A percentile compares a stretch with the other conserved stretches of the same genome.
phyloP scores from a whole-genome alignment of 2,797 vertebrate species.

The Schizothorax lantsangensis region DNA sequence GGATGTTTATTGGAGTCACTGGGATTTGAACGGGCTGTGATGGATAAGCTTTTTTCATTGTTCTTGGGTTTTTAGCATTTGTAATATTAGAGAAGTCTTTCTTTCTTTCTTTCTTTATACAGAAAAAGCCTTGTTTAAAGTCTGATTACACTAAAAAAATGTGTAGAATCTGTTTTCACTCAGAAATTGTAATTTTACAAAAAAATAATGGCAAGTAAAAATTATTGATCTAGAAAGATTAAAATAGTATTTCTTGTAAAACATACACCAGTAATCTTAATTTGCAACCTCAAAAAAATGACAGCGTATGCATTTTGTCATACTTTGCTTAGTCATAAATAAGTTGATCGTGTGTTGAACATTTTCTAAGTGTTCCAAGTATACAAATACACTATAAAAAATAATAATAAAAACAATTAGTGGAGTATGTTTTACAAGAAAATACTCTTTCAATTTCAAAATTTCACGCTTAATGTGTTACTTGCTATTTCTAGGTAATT shows the following conservation, averaged over 20 bases:
- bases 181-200: background rate
- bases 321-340: background rate
- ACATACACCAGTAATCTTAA: no score
- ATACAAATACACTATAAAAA: background rate
- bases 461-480: background rate
- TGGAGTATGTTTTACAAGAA: background rate
- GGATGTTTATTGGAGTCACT: constrained; percentile 46
- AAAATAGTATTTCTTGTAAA: no score
- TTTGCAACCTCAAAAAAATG: no score
- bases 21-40: constrained; percentile 24
- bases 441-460: background rate
- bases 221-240: no score
- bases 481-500: background rate
- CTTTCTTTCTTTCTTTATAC: constrained; percentile 6
- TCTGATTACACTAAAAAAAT: background rate
- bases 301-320: background rate
- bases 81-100: background rate
- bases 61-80: background rate
- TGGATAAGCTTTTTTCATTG: constrained; percentile 31
- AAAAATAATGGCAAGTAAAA: no score
- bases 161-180: background rate
- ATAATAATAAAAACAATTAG: no score
- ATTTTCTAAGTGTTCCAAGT: background rate
- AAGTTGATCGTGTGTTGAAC: background rate
- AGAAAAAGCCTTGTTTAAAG: background rate